Percentiles rank a stretch among this genome's conserved stretches.
phyloP scores from a whole-genome alignment of 2,888 invertebrate genomes.

The Resseliella maxima region DNA sequence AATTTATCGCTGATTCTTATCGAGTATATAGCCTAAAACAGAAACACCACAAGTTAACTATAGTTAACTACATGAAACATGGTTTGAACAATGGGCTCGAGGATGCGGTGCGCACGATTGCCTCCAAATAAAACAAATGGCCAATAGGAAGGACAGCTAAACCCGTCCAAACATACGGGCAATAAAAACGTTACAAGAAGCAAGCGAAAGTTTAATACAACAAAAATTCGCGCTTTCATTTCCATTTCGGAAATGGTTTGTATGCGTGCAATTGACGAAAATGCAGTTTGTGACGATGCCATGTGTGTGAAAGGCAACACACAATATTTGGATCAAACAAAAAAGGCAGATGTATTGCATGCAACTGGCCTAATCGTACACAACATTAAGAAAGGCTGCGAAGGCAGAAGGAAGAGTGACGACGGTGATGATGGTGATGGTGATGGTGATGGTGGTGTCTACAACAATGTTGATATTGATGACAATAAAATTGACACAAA shows the following conservation, averaged over 20 bases:
- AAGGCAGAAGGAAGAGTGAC: background rate
- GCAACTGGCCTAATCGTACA: background rate
- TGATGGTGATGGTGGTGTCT: background rate
- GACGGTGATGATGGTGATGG: background rate
- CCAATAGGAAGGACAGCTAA: no score
- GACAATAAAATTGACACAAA: constrained; percentile 49
- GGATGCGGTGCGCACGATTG: no score
- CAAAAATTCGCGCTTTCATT: constrained; percentile 32
- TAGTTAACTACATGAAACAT: no score
- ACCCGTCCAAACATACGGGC: no score
- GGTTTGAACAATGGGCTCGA: no score
- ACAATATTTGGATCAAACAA: background rate
- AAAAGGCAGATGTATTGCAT: constrained; percentile 35
- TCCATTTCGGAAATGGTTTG: no score
- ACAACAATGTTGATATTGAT: constrained; percentile 39
- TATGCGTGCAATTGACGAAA: background rate
- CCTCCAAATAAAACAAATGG: no score
- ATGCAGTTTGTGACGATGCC: background rate
- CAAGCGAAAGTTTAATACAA: background rate
- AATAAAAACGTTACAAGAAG: background rate
- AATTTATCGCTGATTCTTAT: no score
- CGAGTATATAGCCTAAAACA: no score
- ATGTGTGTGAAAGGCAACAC: background rate
- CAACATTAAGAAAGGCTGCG: background rate
- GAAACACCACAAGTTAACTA: no score